Base-by-base conservation (phyloP, 2,113 vertebrate species). In the Hypomesus transpacificus region DNA sequence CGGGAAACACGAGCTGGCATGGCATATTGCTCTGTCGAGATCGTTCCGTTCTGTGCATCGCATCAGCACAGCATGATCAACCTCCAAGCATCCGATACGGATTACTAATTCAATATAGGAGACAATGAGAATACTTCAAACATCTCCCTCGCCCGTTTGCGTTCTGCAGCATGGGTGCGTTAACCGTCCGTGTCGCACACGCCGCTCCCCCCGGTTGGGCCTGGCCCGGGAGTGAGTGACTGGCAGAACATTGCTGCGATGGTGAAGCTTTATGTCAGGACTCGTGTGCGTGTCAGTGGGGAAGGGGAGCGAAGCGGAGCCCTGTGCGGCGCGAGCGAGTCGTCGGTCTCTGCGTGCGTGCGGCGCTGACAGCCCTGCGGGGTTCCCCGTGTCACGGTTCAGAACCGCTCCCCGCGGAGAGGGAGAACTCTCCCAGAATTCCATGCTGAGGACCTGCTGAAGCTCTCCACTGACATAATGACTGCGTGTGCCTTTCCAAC, bases 301-400 rank as follows among this genome's bases (percentile, higher is more conserved):
- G 63, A 68, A 46, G 75, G 21, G 79, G 83, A 73, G 77, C 79
- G 70, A 68, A 80, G 72, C 56, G 50, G 57, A 80, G 78, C 78
- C 54, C n/a, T n/a, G 16, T 16, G 16, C n/a, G 64, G 73, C 75
- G 78, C 1, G 54, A 85, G 73, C 67, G 75, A 11, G 1, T 11
- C 7, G 9, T 46, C 79, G 80, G 81, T 81, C 87, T 83, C 74
- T 39, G 31, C 70, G 79, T 39, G 31, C 70, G 79, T 82, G 80
- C 80, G 8, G 73, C 75, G 79, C 81, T 84, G 84, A 84, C 85
- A 82, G 80, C 86, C 90, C 88, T 69, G 73, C 75, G 67, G 86
- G 88, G 86, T 57, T 34, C 77, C 82, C 71, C 60, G 70, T 85
- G 82, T 85, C 80, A 6, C 21, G 21, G 14, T 14, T 31, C 16